phyloP scores from a whole-genome alignment of 1,140 invertebrate species.

The Aethina tumida region DNA sequence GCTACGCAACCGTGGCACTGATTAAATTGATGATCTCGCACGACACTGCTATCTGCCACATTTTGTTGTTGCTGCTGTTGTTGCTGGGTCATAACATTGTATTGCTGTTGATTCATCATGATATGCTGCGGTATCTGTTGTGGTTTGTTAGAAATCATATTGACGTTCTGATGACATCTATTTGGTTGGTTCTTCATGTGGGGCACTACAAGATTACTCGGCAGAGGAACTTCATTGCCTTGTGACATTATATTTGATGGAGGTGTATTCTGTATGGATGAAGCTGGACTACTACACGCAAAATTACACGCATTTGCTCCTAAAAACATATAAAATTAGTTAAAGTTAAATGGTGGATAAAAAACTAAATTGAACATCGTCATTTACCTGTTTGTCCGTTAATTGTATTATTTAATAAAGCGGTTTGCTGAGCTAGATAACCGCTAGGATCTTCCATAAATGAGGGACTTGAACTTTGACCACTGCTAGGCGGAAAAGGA shows the following conservation, averaged over 20 bases:
- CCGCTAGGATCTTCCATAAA: slow-evolving; percentile 85
- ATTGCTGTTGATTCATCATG: slow-evolving; percentile 14
- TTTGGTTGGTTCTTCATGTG: slow-evolving; percentile 21
- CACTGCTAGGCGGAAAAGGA: slow-evolving; percentile 29
- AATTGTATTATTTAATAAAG: slow-evolving; percentile 72
- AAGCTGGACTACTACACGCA: slow-evolving; percentile 34
- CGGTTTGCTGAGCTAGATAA: slow-evolving; percentile 78
- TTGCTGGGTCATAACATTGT: slow-evolving; percentile 20
- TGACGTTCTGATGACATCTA: slow-evolving; percentile 17
- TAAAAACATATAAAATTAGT: slow-evolving; percentile 11
- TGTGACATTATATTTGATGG: slow-evolving; percentile 22
- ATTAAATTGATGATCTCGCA: slow-evolving; percentile 32
- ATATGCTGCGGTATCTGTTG: slow-evolving; percentile 7
- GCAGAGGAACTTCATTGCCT: slow-evolving; percentile 36
- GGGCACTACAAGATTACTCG: slow-evolving; percentile 35
- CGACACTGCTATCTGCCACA: slow-evolving; percentile 41
- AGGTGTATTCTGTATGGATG: slow-evolving; percentile 24
- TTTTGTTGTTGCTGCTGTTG: slow-evolving; percentile 23
- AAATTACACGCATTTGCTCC: slow-evolving; percentile 33
- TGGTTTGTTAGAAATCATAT: slow-evolving; percentile 5
- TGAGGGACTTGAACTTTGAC: slow-evolving; percentile 44
- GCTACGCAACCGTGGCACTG: slow-evolving; percentile 35
- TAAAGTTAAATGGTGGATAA: no score
- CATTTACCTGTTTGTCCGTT: slow-evolving; percentile 55
- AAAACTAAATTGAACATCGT: slow-evolving; percentile 8